phyloP scores from a whole-genome alignment of 35 echinoderm and acorn worm species.

The Ophiothrix spiculata region DNA sequence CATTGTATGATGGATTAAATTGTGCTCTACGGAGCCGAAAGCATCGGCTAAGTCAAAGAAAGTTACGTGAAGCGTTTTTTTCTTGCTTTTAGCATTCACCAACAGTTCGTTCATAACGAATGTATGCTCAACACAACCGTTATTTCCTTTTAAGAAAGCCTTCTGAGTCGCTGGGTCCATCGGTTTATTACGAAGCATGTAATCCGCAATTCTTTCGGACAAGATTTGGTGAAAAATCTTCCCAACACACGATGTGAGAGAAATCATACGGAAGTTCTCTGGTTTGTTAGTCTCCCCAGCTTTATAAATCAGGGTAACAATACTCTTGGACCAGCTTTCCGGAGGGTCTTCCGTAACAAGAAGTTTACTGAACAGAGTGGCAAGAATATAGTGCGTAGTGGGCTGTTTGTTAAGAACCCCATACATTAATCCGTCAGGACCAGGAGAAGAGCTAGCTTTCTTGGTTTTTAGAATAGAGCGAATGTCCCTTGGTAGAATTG shows the following conservation, averaged over 20 bases:
- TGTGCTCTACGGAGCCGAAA: slow-evolving; percentile 28
- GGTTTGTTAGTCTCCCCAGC: not conserved
- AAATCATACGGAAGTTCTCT: slow-evolving; percentile 16
- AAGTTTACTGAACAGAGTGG: not conserved
- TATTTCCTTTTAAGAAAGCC: slow-evolving; percentile 27
- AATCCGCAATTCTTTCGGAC: slow-evolving; percentile 23
- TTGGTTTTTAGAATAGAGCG: not conserved
- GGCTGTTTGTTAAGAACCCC: not conserved
- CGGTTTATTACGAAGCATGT: slow-evolving; percentile 7
- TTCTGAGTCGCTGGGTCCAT: slow-evolving; percentile 22
- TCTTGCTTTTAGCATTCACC: slow-evolving; percentile 20
- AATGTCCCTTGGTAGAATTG: not conserved
- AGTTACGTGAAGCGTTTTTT: slow-evolving; percentile 31
- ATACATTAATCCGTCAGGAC: not conserved
- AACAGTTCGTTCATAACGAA: slow-evolving; percentile 51
- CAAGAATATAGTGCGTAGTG: not conserved
- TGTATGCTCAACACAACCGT: slow-evolving; percentile 29
- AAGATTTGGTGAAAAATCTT: slow-evolving; percentile 49
- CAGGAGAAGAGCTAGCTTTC: not conserved
- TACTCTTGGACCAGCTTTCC: not conserved
- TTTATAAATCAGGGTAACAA: not conserved
- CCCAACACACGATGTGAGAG: slow-evolving; percentile 34
- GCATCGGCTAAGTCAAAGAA: slow-evolving; percentile 37
- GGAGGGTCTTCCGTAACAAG: not conserved
- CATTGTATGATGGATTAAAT: slow-evolving; percentile 29